Evolutionary conservation across 2,888 invertebrate genomes (phyloP).

Genomic region (Sesamia inferens): DNA sequence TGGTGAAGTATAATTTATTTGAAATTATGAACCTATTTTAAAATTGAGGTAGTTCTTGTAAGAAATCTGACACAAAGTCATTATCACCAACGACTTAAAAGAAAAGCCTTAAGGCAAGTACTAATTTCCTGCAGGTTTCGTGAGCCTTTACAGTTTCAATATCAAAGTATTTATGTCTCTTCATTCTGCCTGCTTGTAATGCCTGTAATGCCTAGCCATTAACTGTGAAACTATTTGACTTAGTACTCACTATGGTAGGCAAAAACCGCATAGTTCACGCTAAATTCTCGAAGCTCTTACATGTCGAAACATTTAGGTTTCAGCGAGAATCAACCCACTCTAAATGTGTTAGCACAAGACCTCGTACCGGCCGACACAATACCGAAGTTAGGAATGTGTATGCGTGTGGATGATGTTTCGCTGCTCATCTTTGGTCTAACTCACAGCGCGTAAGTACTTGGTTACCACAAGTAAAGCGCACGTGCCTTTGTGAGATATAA

Average conservation of each 20-base stretch:
- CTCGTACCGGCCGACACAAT: background rate
- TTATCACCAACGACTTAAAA: background rate
- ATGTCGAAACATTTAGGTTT: background rate
- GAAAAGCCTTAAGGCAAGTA: background rate
- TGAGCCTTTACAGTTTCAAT: background rate
- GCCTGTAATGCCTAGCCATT: background rate
- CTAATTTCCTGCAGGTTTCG: too few species aligned
- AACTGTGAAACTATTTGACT: slow-evolving; percentile 24
- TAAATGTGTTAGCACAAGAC: background rate
- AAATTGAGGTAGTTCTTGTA: background rate
- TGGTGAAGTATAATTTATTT: too few species aligned
- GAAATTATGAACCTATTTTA: background rate
- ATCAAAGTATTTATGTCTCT: background rate
- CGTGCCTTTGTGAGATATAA: background rate
- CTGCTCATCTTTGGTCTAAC: background rate
- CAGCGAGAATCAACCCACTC: background rate
- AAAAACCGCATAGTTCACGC: slow-evolving; percentile 16
- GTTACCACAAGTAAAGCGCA: background rate
- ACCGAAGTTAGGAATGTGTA: background rate
- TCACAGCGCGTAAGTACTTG: background rate
- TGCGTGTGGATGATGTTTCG: background rate
- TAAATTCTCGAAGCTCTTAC: background rate
- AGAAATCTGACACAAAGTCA: background rate
- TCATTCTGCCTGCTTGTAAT: too few species aligned
- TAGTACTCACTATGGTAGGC: background rate